phyloP scores from a whole-genome alignment of 2,797 vertebrate species.

The Chiroxiphia lanceolata region DNA sequence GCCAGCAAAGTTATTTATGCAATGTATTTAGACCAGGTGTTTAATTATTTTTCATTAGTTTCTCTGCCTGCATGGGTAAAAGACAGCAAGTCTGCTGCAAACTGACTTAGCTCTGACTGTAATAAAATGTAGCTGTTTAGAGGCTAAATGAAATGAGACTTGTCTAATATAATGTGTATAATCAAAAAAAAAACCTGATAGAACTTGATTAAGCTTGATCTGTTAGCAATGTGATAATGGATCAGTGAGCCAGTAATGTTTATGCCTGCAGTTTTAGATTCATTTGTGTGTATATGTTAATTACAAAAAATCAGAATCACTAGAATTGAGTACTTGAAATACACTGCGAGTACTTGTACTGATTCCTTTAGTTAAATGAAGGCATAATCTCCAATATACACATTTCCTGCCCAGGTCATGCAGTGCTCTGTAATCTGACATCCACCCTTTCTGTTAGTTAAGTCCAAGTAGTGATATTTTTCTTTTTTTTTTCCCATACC shows the following conservation, averaged over 20 bases:
- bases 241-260: constrained; percentile 35
- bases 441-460: background rate
- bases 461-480: background rate
- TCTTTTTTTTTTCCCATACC: background rate
- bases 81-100: background rate
- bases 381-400: background rate
- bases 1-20: background rate
- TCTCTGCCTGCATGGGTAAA: background rate
- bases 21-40: background rate
- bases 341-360: constrained; percentile 1
- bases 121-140: constrained; percentile 49
- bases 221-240: constrained; percentile 5
- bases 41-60: constrained; percentile 38
- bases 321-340: constrained; percentile 29
- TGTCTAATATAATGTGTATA: constrained; percentile 62
- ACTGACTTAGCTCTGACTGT: constrained; percentile 16
- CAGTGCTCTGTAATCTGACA: background rate
- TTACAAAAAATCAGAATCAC: constrained; percentile 52
- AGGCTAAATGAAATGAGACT: constrained; percentile 55
- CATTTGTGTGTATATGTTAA: constrained; percentile 54
- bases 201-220: constrained; percentile 57
- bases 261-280: constrained; percentile 45
- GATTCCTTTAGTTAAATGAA: constrained; percentile 21
- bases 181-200: constrained; percentile 44
- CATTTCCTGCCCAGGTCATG: background rate